phyloP scores from a whole-genome alignment of 2,888 invertebrate genomes.

The Gari tellinella region DNA sequence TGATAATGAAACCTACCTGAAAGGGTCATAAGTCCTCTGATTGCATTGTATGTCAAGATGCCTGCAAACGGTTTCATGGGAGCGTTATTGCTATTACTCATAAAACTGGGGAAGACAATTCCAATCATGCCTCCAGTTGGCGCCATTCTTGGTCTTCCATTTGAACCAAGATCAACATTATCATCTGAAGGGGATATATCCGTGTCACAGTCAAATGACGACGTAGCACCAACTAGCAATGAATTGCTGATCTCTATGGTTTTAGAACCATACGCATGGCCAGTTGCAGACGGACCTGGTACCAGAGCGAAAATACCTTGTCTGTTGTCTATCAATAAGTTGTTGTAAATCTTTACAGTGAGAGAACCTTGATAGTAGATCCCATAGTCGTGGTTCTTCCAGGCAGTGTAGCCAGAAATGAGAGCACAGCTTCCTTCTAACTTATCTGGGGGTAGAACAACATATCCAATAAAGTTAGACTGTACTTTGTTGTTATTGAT shows the following conservation, averaged over 20 bases:
- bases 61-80: constrained; percentile 73
- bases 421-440: constrained; percentile 58
- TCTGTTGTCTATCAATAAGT: constrained; percentile 72
- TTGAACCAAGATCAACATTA: constrained; percentile 52
- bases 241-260: constrained; percentile 62
- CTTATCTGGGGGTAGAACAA: constrained; percentile 57
- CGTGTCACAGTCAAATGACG: constrained; percentile 70
- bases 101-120: constrained; percentile 70
- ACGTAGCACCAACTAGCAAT: constrained; percentile 72
- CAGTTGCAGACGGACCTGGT: constrained; percentile 64
- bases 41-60: constrained; percentile 74
- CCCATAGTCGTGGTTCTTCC: constrained; percentile 76
- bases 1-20: constrained; percentile 33
- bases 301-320: constrained; percentile 74
- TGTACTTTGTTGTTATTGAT: constrained; percentile 70
- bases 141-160: constrained; percentile 40
- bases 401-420: constrained; percentile 69
- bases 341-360: constrained; percentile 55
- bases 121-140: constrained; percentile 65
- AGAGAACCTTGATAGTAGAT: constrained; percentile 68
- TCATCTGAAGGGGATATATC: constrained; percentile 48
- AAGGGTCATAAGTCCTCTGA: constrained; percentile 60
- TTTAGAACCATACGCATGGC: constrained; percentile 65
- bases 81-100: constrained; percentile 64
- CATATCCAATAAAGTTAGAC: constrained; percentile 64